Conservation (phyloP, 2,113 vertebrate species). For the Telmatochromis brichardi region DNA sequence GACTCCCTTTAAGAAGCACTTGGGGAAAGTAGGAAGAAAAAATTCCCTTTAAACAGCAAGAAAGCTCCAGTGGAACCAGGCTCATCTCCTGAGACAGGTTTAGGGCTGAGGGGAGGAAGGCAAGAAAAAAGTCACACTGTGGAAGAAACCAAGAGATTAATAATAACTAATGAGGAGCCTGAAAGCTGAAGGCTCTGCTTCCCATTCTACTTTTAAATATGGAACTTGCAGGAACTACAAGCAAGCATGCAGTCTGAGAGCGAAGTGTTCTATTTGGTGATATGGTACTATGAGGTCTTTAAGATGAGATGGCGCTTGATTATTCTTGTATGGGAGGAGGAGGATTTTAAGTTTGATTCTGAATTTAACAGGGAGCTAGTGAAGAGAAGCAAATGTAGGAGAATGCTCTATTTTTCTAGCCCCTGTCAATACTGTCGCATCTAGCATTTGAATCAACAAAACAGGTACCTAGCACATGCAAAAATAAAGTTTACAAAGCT, state of each 20-base stretch:
- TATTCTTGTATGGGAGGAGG: not conserved
- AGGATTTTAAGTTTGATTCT: not conserved
- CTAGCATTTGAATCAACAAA: not conserved
- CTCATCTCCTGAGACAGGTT: not conserved
- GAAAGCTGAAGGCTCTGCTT: not conserved
- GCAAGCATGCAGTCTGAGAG: not conserved
- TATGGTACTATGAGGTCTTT: not conserved
- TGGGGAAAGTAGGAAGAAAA: not conserved
- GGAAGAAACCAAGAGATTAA: not conserved
- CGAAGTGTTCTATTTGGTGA: not conserved
- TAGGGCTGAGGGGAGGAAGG: not conserved
- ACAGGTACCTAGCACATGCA: not conserved
- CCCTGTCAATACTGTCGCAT: not conserved
- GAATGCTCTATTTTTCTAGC: not conserved
- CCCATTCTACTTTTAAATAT: not conserved
- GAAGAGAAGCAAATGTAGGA: not conserved
- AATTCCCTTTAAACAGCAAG: not conserved
- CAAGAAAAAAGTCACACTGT: not conserved
- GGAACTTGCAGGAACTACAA: not conserved
- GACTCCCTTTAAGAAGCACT: not conserved
- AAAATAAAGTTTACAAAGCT: not conserved
- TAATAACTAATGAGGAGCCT: not conserved
- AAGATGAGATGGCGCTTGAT: not conserved
- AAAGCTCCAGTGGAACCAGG: not conserved
- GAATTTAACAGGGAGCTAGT: not conserved